Evolutionary conservation across 2,888 invertebrate species (phyloP).

Genomic region (Drosophila melanocephala): DNA sequence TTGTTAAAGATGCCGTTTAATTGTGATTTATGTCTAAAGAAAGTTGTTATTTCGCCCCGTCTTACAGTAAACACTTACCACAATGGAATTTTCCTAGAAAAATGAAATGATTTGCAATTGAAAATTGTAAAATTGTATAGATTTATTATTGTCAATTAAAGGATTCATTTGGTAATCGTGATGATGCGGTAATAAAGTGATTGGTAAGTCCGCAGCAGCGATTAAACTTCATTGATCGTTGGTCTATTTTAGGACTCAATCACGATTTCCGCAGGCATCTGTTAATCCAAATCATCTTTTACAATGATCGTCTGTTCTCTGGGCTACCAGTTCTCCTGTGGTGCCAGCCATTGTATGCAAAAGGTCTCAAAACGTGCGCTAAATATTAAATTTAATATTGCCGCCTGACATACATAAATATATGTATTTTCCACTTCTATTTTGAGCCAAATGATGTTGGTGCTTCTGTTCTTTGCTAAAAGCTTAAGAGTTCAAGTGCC

Average conservation of each 20-base stretch:
- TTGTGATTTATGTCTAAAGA: slow-evolving; percentile 72
- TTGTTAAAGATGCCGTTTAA: slow-evolving; percentile 40
- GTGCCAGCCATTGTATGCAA: slow-evolving; percentile 65
- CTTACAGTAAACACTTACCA: background rate
- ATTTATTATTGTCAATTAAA: slow-evolving; percentile 1
- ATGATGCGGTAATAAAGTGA: slow-evolving; percentile 47
- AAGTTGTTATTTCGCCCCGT: slow-evolving; percentile 33
- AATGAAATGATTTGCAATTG: slow-evolving; percentile 4
- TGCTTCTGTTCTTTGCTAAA: slow-evolving; percentile 48
- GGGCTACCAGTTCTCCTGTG: slow-evolving; percentile 21
- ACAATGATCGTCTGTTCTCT: slow-evolving; percentile 32
- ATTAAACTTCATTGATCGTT: slow-evolving; percentile 31
- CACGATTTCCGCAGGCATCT: slow-evolving; percentile 56
- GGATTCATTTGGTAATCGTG: slow-evolving; percentile 14
- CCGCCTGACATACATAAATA: slow-evolving; percentile 50
- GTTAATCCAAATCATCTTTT: slow-evolving; percentile 50
- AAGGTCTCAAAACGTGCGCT: slow-evolving; percentile 68
- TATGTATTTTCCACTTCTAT: slow-evolving; percentile 23
- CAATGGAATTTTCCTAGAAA: background rate
- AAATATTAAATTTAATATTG: slow-evolving; percentile 79
- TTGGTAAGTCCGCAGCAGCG: slow-evolving; percentile 20
- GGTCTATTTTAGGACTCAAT: slow-evolving; percentile 56
- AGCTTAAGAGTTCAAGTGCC: slow-evolving; percentile 64
- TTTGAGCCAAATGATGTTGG: slow-evolving; percentile 28
- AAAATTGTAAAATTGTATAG: slow-evolving; percentile 6